These are phyloP conservation scores for Cervus canadensis DNA, from an alignment of 2,113 vertebrate genomes.

Conservation along the genomic window DNA sequence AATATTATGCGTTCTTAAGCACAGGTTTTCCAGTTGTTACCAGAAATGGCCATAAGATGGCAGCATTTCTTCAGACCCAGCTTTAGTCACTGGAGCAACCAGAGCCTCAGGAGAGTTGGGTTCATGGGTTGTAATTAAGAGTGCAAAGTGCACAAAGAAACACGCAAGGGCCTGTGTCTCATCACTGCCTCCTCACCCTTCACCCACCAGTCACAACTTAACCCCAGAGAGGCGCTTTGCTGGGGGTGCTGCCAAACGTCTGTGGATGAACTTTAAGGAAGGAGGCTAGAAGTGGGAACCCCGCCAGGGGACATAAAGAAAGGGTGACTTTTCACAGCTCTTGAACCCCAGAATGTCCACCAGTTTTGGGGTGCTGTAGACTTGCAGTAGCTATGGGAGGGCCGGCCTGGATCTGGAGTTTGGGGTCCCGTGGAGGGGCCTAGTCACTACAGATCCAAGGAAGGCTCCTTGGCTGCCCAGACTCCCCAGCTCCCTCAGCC, in stretches of 20 bases:
- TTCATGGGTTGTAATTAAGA: background rate
- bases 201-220: background rate
- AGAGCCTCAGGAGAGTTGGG: background rate
- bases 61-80: background rate
- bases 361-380: background rate
- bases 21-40: background rate
- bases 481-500: background rate
- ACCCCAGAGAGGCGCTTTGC: background rate
- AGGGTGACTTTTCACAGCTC: background rate
- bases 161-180: background rate
- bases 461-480: background rate
- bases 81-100: background rate
- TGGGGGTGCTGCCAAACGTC: background rate
- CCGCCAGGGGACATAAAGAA: background rate
- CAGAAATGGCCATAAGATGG: background rate
- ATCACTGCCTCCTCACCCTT: background rate
- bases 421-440: background rate
- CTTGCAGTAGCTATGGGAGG: background rate
- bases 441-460: background rate
- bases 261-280: background rate
- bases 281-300: background rate
- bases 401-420: background rate
- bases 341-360: background rate
- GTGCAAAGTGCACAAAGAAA: background rate
- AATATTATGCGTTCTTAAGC: background rate